A percentile compares a stretch with the other conserved stretches of the same genome.
These are phyloP conservation scores for Takifugu bimaculatus DNA, from an alignment of 2,113 vertebrate genomes.

Conservation along the genomic window DNA sequence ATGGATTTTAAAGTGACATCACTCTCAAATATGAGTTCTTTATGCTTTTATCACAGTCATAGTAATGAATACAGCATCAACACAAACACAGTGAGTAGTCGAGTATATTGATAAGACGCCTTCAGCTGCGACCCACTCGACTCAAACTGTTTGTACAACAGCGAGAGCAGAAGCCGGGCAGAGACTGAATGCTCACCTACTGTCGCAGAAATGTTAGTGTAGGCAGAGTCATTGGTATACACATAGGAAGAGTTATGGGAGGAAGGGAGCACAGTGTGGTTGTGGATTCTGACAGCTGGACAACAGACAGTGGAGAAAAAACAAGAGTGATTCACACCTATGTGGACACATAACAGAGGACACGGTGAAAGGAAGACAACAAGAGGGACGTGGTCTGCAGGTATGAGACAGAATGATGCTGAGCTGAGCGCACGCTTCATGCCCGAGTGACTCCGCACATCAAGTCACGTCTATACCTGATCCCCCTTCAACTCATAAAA, in stretches of 20 bases:
- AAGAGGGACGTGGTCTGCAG: conserved; percentile 60
- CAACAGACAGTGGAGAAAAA: conserved; percentile 53
- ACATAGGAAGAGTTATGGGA: conserved; percentile 94
- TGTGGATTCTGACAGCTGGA: conserved; percentile 92
- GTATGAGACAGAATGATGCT: conserved; percentile 68
- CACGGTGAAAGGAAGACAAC: conserved; percentile 56
- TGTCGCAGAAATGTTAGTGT: conserved; percentile 95
- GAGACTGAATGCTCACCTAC: conserved; percentile 88
- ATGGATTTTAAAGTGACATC: no score
- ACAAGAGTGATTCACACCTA: conserved; percentile 66
- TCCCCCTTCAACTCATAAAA: conserved; percentile 41
- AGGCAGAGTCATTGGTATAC: conserved; percentile 96
- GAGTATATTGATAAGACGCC: conserved; percentile 26
- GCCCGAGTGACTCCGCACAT: conserved; percentile 45
- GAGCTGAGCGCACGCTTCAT: conserved; percentile 30
- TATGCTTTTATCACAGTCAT: no score
- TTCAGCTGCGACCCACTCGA: no score
- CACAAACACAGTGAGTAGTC: conserved; percentile 12
- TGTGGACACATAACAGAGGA: conserved; percentile 47
- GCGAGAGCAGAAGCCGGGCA: not conserved
- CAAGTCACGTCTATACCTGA: conserved; percentile 64
- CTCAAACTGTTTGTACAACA: not conserved
- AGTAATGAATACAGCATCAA: no score
- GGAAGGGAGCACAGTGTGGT: conserved; percentile 93
- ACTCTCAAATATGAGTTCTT: no score